Conservation (phyloP, 2,797 vertebrate species). For the Sebastes trivittatus region DNA sequence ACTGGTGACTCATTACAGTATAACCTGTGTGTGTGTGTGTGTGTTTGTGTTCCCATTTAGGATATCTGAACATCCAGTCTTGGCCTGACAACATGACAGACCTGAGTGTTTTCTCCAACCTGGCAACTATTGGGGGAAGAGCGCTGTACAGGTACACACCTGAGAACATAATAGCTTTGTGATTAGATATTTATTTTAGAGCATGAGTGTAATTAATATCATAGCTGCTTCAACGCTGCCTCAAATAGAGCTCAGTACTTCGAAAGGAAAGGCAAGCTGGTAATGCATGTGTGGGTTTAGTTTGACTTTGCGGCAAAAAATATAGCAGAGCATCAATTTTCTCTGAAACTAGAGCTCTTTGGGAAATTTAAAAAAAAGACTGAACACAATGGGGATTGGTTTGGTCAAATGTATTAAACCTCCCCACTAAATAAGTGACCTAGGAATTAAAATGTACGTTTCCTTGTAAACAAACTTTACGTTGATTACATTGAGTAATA, state of each 20-base stretch:
- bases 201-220: neutral
- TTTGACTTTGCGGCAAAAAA: neutral
- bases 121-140: constrained; percentile 95
- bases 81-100: constrained; percentile 99
- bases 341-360: neutral
- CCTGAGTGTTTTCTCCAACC: constrained; percentile 95
- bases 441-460: neutral
- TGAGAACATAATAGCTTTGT: neutral
- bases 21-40: constrained; percentile 31
- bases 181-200: neutral
- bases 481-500: too few species aligned
- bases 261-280: neutral
- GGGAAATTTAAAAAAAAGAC: neutral
- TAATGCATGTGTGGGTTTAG: neutral
- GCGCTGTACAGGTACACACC: constrained; percentile 89
- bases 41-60: constrained; percentile 71
- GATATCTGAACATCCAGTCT: constrained; percentile 96
- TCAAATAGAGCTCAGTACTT: neutral
- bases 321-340: neutral
- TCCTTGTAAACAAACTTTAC: too few species aligned
- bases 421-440: neutral
- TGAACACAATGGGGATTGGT: neutral
- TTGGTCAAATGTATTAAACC: neutral
- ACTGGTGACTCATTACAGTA: constrained; percentile 22
- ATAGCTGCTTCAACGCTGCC: neutral